phyloP scores from a whole-genome alignment of 2,888 invertebrate species.

The Acronicta aceris region DNA sequence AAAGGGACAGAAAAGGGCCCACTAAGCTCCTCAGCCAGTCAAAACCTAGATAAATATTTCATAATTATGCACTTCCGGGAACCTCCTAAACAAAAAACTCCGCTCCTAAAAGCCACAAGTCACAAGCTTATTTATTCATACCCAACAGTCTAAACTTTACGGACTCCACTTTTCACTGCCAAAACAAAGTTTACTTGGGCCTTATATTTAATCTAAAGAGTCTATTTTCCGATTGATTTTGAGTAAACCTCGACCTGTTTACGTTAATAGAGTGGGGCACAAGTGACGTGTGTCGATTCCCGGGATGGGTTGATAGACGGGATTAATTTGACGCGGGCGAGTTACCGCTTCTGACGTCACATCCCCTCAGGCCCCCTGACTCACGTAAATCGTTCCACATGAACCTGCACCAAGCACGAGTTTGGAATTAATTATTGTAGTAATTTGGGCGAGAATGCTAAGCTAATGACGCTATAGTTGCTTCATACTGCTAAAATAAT shows the following conservation, averaged over 20 bases:
- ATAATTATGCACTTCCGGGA: not conserved
- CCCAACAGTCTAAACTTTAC: conserved; percentile 12
- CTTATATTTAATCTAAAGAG: conserved; percentile 27
- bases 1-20: not conserved
- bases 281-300: conserved; percentile 39
- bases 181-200: conserved; percentile 26
- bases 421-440: conserved; percentile 50
- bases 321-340: conserved; percentile 60
- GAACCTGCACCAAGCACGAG: conserved; percentile 42
- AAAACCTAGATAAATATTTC: not conserved
- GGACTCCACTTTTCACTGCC: conserved; percentile 7
- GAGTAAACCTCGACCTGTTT: conserved; percentile 17
- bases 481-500: conserved; percentile 33
- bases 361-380: conserved; percentile 39
- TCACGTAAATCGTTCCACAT: conserved; percentile 58
- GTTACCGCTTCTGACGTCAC: conserved; percentile 23
- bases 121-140: conserved; percentile 30
- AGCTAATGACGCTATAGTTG: conserved; percentile 29
- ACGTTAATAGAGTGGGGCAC: conserved; percentile 29
- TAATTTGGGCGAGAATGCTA: conserved; percentile 39
- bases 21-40: not conserved
- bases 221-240: conserved; percentile 34
- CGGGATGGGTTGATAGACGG: conserved; percentile 53
- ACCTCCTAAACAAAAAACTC: conserved; percentile 9
- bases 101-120: conserved; percentile 7